Evolutionary conservation across 2,888 invertebrate species (phyloP), one percentile per base, ranked within the genome.

Genomic region (Cryptocheilus praepositus): DNA sequence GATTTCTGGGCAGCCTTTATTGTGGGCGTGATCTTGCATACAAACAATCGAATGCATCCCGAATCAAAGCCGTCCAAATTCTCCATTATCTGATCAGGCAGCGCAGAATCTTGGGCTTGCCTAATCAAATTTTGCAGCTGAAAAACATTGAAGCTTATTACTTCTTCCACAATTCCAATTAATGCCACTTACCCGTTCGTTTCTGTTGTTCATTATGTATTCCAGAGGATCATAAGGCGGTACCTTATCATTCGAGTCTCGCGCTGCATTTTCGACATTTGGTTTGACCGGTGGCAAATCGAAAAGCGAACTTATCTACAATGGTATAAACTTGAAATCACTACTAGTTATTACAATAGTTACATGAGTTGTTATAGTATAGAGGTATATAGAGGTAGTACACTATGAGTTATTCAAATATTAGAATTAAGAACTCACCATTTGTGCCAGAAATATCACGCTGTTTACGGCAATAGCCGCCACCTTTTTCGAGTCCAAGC

Each of bases 401-500:
- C n/a, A n/a, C n/a, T n/a, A n/a, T n/a, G n/a, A n/a, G n/a, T n/a
- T n/a, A n/a, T n/a, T n/a, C n/a, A n/a, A n/a, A n/a, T n/a, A n/a
- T n/a, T n/a, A 11, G 15, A 49, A 13, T 46, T 16, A 19, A 21
- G 15, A 3, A 49, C 45, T 90, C 89, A 95, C 96, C 93, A 95
- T 91, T 89, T 96, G 95, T 0, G 96, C 95, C 16, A 96, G 91
- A 88, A 95, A 95, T 73, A 96, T 93, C 16, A 96, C 91, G 19
- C 94, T 95, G 86, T 96, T 96, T 16, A 96, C 91, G 15, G 95
- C 95, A 49, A 96, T 93, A 0, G 96, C 95, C 36, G 94, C 94
- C 69, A 96, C 91, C 89, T 95, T 94, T 64, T 92, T 92, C 0
- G 93, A 91, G 85, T 96, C 94, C 60, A 96, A 91, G 19, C 95